Evolutionary conservation across 1,140 invertebrate genomes (phyloP), one percentile per base, ranked within the genome.

Genomic region (Lepidurus packardi): DNA sequence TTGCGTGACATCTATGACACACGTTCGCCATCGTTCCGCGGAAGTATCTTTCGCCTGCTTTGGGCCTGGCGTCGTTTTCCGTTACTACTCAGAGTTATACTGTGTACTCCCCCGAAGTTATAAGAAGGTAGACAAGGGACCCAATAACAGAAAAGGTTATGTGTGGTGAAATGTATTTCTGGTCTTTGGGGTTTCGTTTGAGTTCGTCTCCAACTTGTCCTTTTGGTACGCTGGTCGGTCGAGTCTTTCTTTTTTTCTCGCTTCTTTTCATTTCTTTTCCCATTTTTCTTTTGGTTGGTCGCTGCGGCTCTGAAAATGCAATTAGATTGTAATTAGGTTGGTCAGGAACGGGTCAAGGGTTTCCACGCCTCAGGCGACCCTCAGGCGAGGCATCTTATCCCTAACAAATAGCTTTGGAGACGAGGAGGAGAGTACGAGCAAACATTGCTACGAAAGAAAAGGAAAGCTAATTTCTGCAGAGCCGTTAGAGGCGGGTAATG

Each of bases 281-380:
- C 21, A 21, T 13, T 65, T 65, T 7, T 16, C 7, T 16, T 65
- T 16, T n/a, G n/a, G n/a, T n/a, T n/a, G n/a, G n/a, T 65, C 53
- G 3, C 53, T n/a, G 9, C 13, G 53, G 53, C 16, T 7, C 53
- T 65, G 53, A 65, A 47, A 65, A 65, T 21, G 53, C 53, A 65
- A 65, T 65, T 65, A 65, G 53, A 65, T 65, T 65, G 16, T 65
- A 65, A 65, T 65, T 65, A 65, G 53, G 53, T 65, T 65, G 53
- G 53, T 65, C 53, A 65, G 53, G 53, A 16, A 16, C 53, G 13
- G 53, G 53, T 65, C 53, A 65, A 65, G 53, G 8, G 8, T 65
- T 65, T 65, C n/a, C 0, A 21, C 4, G 16, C 53, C 53, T 65
- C 16, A 65, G n/a, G 53, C 8, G 16, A 65, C 4, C 53, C 53